phyloP scores from a whole-genome alignment of 37 sponge, comb jelly and placozoan species.

The Cliona cf. orientalis region DNA sequence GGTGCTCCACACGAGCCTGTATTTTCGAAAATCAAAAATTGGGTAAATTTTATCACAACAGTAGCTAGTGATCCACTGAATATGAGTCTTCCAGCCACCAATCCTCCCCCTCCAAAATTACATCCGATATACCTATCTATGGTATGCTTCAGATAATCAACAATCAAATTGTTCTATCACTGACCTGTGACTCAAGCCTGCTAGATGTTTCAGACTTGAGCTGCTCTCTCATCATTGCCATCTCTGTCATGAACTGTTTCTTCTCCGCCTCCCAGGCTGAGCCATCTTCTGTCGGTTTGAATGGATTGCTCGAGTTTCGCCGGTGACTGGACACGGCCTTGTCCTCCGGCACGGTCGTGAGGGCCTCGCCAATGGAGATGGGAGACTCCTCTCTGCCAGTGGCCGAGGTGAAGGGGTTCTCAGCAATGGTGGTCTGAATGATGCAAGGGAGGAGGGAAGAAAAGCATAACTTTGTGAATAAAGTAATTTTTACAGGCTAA shows the following conservation, averaged over 20 bases:
- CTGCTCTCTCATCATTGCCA: conserved; percentile 62
- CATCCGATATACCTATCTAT: neutral
- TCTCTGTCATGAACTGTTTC: conserved; percentile 36
- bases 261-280: conserved; percentile 31
- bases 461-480: no score
- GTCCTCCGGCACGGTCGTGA: conserved; percentile 11
- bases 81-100: neutral
- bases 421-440: conserved; percentile 37
- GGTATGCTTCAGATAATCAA: neutral
- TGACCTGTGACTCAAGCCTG: conserved; percentile 84
- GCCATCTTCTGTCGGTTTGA: conserved; percentile 1
- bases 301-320: conserved; percentile 1
- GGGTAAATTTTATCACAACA: no score
- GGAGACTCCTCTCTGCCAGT: conserved; percentile 13
- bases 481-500: no score
- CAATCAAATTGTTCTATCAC: no score
- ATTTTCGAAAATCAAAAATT: neutral
- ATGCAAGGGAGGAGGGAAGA: neutral
- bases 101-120: neutral
- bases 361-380: conserved; percentile 50
- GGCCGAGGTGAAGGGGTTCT: conserved; percentile 50
- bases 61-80: no score
- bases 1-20: conserved; percentile 77
- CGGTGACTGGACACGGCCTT: neutral
- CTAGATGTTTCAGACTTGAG: conserved; percentile 68